These are phyloP conservation scores for Dunckerocampus dactyliophorus DNA, from an alignment of 2,113 vertebrate genomes.

Conservation along the genomic window DNA sequence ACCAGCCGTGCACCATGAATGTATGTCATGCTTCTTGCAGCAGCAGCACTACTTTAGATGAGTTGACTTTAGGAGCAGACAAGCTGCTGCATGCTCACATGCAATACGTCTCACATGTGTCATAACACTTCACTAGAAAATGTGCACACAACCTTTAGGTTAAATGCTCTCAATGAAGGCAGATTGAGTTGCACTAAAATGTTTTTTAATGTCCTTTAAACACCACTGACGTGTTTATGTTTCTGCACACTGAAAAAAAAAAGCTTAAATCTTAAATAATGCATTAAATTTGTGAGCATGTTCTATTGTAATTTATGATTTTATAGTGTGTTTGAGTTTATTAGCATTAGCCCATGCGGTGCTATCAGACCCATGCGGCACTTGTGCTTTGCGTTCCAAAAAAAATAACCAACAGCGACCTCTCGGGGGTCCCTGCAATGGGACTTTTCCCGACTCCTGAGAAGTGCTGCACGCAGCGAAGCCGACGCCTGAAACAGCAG, in stretches of 20 bases:
- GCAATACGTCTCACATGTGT: conserved; percentile 61
- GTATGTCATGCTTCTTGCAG: conserved; percentile 22
- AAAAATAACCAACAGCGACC: conserved; percentile 43
- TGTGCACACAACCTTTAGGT: conserved; percentile 38
- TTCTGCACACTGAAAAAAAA: background rate
- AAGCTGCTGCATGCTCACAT: conserved; percentile 54
- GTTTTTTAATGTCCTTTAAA: conserved; percentile 26
- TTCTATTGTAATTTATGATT: background rate
- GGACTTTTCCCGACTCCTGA: conserved; percentile 32
- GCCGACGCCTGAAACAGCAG: conserved; percentile 71
- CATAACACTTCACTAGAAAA: conserved; percentile 65
- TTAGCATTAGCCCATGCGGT: background rate
- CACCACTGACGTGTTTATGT: conserved; percentile 21
- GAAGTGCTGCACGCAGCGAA: conserved; percentile 53
- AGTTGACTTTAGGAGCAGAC: conserved; percentile 48
- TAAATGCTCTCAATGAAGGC: conserved; percentile 56
- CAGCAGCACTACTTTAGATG: conserved; percentile 35
- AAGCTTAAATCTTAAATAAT: no score
- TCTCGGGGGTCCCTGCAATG: conserved; percentile 24
- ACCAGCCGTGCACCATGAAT: conserved; percentile 2
- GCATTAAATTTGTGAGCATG: background rate
- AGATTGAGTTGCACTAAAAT: conserved; percentile 40
- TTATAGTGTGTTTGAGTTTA: background rate
- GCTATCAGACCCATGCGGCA: conserved; percentile 2
- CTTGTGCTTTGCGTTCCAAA: conserved; percentile 25